Conservation (phyloP, 1,140 invertebrate genomes). For the Euura saliciscinereae region DNA sequence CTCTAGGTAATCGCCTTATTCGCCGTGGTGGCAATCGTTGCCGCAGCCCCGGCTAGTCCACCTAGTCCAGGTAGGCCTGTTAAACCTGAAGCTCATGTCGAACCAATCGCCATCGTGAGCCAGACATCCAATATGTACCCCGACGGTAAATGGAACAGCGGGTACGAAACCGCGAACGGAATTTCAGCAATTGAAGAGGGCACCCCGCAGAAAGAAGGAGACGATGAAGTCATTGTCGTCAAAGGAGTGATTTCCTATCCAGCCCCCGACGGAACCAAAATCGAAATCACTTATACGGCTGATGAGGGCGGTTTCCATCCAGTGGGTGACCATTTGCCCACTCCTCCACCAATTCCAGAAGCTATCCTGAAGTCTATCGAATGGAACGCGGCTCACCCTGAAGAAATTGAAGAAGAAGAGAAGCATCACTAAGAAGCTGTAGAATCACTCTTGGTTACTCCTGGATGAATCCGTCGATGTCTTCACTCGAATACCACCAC, state of each 20-base stretch:
- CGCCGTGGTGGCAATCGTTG: background rate
- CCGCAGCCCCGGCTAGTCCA: background rate
- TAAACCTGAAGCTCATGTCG: slow-evolving; percentile 43
- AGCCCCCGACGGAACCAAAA: slow-evolving; percentile 45
- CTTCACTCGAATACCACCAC: background rate
- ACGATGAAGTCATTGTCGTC: slow-evolving; percentile 42
- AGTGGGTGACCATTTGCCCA: slow-evolving; percentile 47
- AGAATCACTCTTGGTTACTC: background rate
- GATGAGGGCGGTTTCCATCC: slow-evolving; percentile 46
- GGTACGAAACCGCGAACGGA: slow-evolving; percentile 46
- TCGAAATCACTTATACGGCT: slow-evolving; percentile 48
- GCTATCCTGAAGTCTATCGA: slow-evolving; percentile 37
- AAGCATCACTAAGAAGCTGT: background rate
- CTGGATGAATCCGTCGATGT: background rate
- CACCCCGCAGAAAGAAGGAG: slow-evolving; percentile 20
- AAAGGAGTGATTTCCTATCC: slow-evolving; percentile 64
- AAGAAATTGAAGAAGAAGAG: background rate
- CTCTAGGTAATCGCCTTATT: background rate
- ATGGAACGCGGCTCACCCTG: slow-evolving; percentile 8
- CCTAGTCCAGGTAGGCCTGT: background rate
- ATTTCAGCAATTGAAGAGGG: background rate
- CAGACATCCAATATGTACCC: slow-evolving; percentile 70
- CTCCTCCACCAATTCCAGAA: slow-evolving; percentile 29
- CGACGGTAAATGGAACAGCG: slow-evolving; percentile 70
- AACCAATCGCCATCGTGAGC: slow-evolving; percentile 67